Base-by-base conservation (phyloP, 2,797 vertebrate genomes). In the Setipinna tenuifilis region DNA sequence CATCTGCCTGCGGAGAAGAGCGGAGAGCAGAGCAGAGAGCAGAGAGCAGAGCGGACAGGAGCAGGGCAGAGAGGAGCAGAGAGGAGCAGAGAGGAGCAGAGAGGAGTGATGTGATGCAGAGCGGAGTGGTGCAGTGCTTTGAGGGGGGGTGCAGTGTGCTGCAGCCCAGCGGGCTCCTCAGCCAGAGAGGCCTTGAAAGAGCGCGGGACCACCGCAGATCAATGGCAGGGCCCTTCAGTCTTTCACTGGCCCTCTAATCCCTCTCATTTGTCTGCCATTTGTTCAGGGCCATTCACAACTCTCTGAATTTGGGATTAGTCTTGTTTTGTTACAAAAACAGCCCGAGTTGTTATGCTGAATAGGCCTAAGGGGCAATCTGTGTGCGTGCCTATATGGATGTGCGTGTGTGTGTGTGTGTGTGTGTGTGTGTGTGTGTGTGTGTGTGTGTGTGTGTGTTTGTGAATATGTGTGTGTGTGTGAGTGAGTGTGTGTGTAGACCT, bases 271-370 rank as follows among this genome's bases (percentile, higher is more conserved):
- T 95, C 94, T 93, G 91, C 92, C 94, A 93, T 94, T 96, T 95
- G 95, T 95, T 94, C 94, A 93, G 92, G 93, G 92, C 93, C 93
- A 95, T 95, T 95, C 94, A 95, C 92, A 91, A 93, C 90, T 94
- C 93, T 92, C 92, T 92, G 94, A 95, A 95, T 95, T 95, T 94
- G 93, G 94, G 94, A 96, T 96, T 95, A 96, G 90, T 90, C 93
- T 95, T 93, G 94, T 95, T 95, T 95, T 94, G 94, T 96, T 95
- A 95, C 94, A 95, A 95, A 96, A 95, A 96, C 94, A 94, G 94
- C 91, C 94, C 86, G 84, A 93, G 93, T 93, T 95, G 92, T 93
- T 93, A 92, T 90, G 91, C 90, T 93, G 93, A 94, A 94, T 92
- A 88, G 93, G 91, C 90, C 90, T 90, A 90, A 93, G 91, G 91